Evolutionary conservation across 2,797 vertebrate species (phyloP).

Genomic region (Sebastes diaconus): DNA sequence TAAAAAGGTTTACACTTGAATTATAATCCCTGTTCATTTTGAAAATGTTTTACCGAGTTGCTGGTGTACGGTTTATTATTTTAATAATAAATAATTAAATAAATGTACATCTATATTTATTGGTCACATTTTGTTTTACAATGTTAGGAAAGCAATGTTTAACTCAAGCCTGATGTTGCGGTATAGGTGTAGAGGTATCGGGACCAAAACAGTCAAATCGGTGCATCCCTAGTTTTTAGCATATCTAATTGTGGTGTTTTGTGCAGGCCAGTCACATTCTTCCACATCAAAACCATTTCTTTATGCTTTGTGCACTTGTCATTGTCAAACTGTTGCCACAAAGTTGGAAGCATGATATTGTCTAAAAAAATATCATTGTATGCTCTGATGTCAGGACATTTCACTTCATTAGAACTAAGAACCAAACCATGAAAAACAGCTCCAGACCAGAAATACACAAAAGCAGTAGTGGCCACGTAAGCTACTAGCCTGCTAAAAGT

Average conservation of each 20-base stretch:
- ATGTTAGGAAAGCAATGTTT: too few species aligned
- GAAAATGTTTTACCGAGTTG: too few species aligned
- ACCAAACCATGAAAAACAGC: background rate
- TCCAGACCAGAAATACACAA: background rate
- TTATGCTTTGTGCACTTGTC: background rate
- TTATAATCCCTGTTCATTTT: background rate
- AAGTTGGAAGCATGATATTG: background rate
- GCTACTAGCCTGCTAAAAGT: background rate
- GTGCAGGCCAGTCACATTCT: background rate
- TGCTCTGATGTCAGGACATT: background rate
- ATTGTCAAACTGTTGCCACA: background rate
- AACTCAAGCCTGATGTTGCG: too few species aligned
- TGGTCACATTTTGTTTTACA: too few species aligned
- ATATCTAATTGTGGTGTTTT: background rate
- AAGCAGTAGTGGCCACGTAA: too few species aligned
- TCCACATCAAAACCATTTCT: background rate
- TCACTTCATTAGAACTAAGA: background rate
- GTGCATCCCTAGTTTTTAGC: background rate
- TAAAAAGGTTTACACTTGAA: too few species aligned
- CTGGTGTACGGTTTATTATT: too few species aligned
- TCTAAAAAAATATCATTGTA: too few species aligned
- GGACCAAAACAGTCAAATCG: too few species aligned
- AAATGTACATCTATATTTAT: too few species aligned
- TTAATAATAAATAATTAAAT: too few species aligned
- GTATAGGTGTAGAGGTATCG: too few species aligned